These are phyloP conservation scores for Pteruthius melanotis DNA, from an alignment of 2,113 vertebrate genomes.

Conservation along the genomic window DNA sequence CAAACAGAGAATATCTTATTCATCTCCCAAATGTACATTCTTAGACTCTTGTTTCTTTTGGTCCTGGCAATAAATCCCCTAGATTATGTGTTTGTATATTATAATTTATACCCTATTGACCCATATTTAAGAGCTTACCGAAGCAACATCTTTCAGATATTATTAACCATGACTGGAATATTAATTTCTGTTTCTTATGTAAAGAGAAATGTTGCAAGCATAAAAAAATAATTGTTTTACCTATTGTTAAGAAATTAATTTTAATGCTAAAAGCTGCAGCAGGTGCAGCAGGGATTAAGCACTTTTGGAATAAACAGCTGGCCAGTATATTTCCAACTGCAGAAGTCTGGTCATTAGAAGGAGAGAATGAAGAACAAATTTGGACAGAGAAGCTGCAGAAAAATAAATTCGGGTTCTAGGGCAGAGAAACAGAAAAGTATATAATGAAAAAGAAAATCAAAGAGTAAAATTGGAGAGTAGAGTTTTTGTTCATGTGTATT, in stretches of 20 bases:
- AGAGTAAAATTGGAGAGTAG: background rate
- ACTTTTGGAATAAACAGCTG: constrained; percentile 24
- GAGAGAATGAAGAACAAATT: background rate
- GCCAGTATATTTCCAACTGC: background rate
- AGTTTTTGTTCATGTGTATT: background rate
- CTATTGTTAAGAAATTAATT: background rate
- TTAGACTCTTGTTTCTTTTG: constrained; percentile 42
- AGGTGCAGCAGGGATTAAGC: constrained; percentile 31
- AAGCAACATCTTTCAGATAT: background rate
- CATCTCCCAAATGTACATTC: constrained; percentile 49
- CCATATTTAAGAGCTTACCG: background rate
- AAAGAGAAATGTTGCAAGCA: background rate
- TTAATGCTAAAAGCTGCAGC: background rate
- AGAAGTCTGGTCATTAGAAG: background rate
- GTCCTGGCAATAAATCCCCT: background rate
- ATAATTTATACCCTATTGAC: constrained; percentile 23
- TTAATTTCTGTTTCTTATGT: background rate
- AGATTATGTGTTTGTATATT: constrained; percentile 28
- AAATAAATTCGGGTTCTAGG: background rate
- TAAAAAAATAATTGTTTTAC: background rate
- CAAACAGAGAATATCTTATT: constrained; percentile 24
- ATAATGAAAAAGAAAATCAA: background rate
- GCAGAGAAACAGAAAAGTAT: background rate
- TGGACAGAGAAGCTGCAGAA: background rate
- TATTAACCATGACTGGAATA: background rate